Conservation (phyloP, 1,140 invertebrate species). For the Lethocerus indicus region DNA sequence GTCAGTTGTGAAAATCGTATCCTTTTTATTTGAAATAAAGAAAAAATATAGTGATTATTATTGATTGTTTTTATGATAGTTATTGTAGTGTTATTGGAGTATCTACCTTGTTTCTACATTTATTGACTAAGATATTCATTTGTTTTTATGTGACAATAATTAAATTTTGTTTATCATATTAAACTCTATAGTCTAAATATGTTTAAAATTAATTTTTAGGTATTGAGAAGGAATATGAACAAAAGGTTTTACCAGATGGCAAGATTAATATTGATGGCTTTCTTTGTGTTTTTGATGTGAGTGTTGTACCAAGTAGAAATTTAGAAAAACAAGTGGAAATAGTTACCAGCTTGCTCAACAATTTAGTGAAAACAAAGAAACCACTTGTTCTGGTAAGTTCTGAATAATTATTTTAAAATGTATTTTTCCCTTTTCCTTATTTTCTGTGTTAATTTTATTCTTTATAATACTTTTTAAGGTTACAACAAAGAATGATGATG, state of each 20-base stretch:
- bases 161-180: no score
- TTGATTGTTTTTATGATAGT: no score
- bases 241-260: conserved; percentile 84
- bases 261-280: conserved; percentile 90
- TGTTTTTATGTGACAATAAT: no score
- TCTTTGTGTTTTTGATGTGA: conserved; percentile 91
- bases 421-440: no score
- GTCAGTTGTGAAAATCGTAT: conserved; percentile 29
- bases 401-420: no score
- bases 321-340: conserved; percentile 80
- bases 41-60: no score
- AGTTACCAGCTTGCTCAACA: conserved; percentile 63
- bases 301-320: conserved; percentile 70
- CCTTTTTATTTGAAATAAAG: background rate
- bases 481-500: conserved; percentile 93
- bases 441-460: no score
- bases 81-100: no score
- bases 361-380: conserved; percentile 82
- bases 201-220: conserved; percentile 20
- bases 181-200: no score
- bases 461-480: conserved; percentile 9
- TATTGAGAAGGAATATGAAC: conserved; percentile 79
- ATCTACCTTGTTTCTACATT: no score
- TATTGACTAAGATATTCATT: no score
- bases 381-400: conserved; percentile 67